Percentiles rank a stretch among this genome's conserved stretches.
Evolutionary conservation across 2,113 vertebrate genomes (phyloP).

Genomic region (Sprattus sprattus): DNA sequence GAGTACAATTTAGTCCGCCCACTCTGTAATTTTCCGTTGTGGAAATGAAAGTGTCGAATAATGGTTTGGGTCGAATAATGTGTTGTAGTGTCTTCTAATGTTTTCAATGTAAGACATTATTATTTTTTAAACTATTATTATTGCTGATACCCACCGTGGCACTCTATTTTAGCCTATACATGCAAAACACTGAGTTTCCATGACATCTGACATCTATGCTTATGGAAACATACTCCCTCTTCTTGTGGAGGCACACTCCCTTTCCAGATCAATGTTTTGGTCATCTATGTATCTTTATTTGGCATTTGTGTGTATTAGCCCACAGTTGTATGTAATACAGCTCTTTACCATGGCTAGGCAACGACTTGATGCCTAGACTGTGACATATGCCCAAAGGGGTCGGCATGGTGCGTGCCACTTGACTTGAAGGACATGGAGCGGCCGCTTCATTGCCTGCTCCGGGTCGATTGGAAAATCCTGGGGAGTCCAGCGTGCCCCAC

Average conservation of each 20-base stretch:
- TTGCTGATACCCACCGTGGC: not conserved
- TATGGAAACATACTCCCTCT: not conserved
- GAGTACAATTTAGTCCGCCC: not conserved
- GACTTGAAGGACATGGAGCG: not conserved
- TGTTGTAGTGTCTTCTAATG: not conserved
- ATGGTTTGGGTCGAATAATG: too few relatives aligned
- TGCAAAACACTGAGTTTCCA: not conserved
- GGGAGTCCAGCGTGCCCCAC: not conserved
- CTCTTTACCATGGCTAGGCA: not conserved
- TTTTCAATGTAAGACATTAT: not conserved
- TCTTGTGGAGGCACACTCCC: not conserved
- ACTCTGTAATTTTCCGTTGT: not conserved
- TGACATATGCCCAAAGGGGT: not conserved
- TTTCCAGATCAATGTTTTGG: not conserved
- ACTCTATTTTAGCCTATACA: not conserved
- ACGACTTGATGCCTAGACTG: not conserved
- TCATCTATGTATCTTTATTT: not conserved
- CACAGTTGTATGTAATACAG: not conserved
- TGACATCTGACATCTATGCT: not conserved
- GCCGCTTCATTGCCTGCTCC: not conserved
- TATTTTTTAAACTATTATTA: not conserved
- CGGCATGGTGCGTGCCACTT: not conserved
- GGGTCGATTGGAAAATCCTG: not conserved
- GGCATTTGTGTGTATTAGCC: not conserved
- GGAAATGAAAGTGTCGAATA: too few relatives aligned